Evolutionary conservation across 1,140 invertebrate species (phyloP).

Genomic region (Lutraria rhynchaena): DNA sequence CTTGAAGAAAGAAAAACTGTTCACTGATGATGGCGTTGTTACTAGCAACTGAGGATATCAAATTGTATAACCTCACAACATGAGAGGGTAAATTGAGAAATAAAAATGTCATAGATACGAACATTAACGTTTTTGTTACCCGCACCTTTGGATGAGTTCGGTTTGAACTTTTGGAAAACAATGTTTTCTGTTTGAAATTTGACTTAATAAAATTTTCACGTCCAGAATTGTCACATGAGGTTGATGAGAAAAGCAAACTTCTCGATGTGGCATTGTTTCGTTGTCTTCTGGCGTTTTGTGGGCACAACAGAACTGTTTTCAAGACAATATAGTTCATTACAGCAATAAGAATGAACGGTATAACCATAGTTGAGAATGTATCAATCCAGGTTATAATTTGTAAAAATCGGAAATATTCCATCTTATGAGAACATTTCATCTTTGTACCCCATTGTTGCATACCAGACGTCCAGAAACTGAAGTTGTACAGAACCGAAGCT

Average conservation of each 20-base stretch:
- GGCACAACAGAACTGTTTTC: not conserved
- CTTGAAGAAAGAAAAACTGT: constrained; percentile 32
- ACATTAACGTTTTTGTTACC: constrained; percentile 91
- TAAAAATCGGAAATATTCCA: constrained; percentile 77
- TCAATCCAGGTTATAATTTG: constrained; percentile 84
- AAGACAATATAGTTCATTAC: constrained; percentile 83
- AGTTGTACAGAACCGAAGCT: constrained; percentile 58
- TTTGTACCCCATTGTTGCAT: constrained; percentile 21
- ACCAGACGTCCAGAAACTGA: constrained; percentile 54
- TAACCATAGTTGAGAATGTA: constrained; percentile 84
- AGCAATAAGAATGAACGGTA: constrained; percentile 84
- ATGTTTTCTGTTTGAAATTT: too few species aligned
- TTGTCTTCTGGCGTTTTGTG: not conserved
- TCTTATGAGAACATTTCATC: constrained; percentile 8
- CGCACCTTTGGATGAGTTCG: constrained; percentile 85
- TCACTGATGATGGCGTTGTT: not conserved
- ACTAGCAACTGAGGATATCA: constrained; percentile 55
- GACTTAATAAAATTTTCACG: too few species aligned
- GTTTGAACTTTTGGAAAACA: too few species aligned
- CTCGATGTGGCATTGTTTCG: too few species aligned
- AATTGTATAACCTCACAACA: constrained; percentile 71
- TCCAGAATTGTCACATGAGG: too few species aligned
- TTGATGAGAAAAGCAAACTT: too few species aligned
- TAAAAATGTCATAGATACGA: constrained; percentile 92
- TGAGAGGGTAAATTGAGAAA: constrained; percentile 88